Conservation (phyloP, 1,140 invertebrate genomes). For the Diorhabda sublineata region DNA sequence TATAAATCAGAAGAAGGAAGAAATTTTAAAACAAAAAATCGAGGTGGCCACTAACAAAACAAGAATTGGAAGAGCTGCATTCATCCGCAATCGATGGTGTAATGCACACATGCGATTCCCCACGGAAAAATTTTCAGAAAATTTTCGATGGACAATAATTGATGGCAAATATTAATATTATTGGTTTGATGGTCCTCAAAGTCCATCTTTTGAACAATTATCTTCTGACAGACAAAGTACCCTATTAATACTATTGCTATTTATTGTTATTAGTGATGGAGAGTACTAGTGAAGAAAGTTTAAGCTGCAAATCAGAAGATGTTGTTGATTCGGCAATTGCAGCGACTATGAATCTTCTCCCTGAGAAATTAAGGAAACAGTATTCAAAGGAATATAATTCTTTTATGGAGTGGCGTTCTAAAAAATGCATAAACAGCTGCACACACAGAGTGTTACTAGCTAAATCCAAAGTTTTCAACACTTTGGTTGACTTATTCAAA, state of each 20-base stretch:
- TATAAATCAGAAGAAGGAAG: constrained; percentile 9
- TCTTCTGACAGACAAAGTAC: constrained; percentile 7
- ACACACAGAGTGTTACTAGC: too few relatives aligned
- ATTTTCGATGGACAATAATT: constrained; percentile 8
- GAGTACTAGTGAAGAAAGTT: too few relatives aligned
- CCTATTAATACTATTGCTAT: constrained; percentile 10
- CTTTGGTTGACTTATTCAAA: too few relatives aligned
- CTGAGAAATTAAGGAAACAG: too few relatives aligned
- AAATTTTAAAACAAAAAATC: constrained; percentile 3
- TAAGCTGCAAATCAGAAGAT: too few relatives aligned
- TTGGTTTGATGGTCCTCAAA: constrained; percentile 11
- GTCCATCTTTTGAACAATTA: constrained; percentile 12
- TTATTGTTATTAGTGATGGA: neutral
- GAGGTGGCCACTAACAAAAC: constrained; percentile 13
- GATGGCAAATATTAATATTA: constrained; percentile 9
- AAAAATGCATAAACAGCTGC: too few relatives aligned
- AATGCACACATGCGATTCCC: constrained; percentile 11
- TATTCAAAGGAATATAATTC: too few relatives aligned
- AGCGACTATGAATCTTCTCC: too few relatives aligned
- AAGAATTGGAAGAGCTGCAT: neutral
- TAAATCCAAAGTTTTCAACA: too few relatives aligned
- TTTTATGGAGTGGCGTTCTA: too few relatives aligned
- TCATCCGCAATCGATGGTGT: constrained; percentile 12
- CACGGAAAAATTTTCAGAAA: constrained; percentile 10
- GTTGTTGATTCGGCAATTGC: too few relatives aligned